Percentiles rank a stretch among this genome's conserved stretches.
Evolutionary conservation across 64 coral and sea anemone genomes (phyloP).

Genomic region (Acropora tenuis): DNA sequence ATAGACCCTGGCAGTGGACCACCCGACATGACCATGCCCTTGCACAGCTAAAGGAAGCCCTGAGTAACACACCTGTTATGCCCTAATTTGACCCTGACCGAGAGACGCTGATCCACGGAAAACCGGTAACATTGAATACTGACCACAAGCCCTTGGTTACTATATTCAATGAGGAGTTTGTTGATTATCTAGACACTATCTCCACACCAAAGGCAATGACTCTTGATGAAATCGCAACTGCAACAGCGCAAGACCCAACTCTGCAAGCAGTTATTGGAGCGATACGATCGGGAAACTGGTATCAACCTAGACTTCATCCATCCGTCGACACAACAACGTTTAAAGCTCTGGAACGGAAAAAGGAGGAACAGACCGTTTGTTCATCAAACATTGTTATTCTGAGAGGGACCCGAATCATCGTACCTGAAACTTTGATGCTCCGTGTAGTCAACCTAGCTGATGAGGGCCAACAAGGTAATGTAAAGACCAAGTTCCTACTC

Average conservation of each 20-base stretch:
- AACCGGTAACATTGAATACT: too few relatives aligned
- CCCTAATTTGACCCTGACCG: constrained; percentile 35
- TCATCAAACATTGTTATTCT: not conserved
- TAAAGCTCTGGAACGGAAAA: not conserved
- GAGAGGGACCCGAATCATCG: constrained; percentile 25
- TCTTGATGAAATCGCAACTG: constrained; percentile 49
- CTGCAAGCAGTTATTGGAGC: constrained; percentile 54
- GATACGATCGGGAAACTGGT: constrained; percentile 37
- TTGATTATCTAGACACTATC: constrained; percentile 17
- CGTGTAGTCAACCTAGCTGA: constrained; percentile 11
- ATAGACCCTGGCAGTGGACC: not conserved
- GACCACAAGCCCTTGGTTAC: too few relatives aligned
- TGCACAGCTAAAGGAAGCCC: not conserved
- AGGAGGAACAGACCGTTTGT: constrained; percentile 16
- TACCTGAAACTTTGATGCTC: constrained; percentile 16
- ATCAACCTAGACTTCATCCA: constrained; percentile 2
- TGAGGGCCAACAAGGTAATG: constrained; percentile 43
- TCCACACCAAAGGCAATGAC: constrained; percentile 42
- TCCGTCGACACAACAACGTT: constrained; percentile 18
- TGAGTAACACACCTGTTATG: not conserved
- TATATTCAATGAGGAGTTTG: constrained; percentile 36
- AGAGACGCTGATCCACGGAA: not conserved
- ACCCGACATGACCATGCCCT: too few relatives aligned
- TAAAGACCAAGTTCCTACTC: constrained; percentile 40
- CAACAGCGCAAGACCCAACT: constrained; percentile 48